phyloP scores from a whole-genome alignment of 2,113 vertebrate genomes.

The Smithornis capensis region DNA sequence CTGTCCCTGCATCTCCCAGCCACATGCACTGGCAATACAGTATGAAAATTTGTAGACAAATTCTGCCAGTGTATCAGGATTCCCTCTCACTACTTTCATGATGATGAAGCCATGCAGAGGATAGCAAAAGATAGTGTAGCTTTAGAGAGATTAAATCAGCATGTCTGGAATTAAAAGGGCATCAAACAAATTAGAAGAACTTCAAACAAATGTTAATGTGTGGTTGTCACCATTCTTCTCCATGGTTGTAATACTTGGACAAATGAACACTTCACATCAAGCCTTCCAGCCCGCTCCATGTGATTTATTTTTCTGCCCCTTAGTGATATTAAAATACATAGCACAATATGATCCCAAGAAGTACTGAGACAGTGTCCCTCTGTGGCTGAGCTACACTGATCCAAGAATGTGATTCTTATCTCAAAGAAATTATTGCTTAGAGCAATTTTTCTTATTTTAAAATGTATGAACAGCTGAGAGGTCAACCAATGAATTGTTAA shows the following conservation, averaged over 20 bases:
- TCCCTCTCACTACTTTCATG: neutral
- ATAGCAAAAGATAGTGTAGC: neutral
- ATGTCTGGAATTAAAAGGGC: neutral
- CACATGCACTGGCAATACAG: neutral
- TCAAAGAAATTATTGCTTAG: conserved; percentile 10
- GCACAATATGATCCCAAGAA: neutral
- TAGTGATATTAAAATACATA: neutral
- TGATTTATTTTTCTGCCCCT: neutral
- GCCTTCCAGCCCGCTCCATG: neutral
- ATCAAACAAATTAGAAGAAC: neutral
- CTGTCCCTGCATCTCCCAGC: neutral
- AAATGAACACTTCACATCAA: neutral
- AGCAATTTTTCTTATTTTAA: conserved; percentile 29
- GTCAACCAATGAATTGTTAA: neutral
- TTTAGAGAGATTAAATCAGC: neutral
- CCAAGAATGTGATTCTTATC: neutral
- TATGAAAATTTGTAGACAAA: neutral
- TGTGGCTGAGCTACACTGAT: neutral
- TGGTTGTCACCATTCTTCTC: neutral
- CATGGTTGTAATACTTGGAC: neutral
- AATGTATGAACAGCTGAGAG: conserved; percentile 1
- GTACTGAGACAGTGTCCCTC: neutral
- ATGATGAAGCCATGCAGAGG: neutral
- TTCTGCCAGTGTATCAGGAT: neutral
- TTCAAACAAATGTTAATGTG: neutral